Conservation (phyloP, 2,113 vertebrate genomes). For the Suricata suricatta region DNA sequence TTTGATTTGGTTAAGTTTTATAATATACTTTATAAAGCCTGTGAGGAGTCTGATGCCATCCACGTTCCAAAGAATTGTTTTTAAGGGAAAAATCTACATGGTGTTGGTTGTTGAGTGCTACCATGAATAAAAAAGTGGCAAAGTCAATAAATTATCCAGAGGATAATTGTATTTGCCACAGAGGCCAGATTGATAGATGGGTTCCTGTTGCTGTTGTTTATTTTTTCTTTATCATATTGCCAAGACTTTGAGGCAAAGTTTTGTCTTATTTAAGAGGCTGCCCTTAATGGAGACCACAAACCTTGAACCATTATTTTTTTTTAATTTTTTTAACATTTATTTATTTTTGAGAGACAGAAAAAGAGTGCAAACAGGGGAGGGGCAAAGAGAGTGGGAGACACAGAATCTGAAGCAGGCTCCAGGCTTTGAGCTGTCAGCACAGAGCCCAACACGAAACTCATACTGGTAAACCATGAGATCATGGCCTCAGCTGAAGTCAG, state of each 20-base stretch:
- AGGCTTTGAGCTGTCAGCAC: no score
- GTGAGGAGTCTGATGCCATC: neutral
- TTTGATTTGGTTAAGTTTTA: slow-evolving; percentile 69
- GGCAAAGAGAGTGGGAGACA: no score
- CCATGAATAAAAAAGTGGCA: neutral
- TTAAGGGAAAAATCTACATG: slow-evolving; percentile 50
- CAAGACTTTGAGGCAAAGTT: neutral
- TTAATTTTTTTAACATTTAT: no score
- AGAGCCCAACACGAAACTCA: no score
- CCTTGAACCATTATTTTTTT: neutral
- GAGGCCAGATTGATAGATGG: neutral
- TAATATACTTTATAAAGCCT: slow-evolving; percentile 46
- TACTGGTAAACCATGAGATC: no score
- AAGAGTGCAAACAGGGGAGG: no score
- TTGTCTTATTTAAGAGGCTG: neutral
- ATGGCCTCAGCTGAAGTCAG: no score
- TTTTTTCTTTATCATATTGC: neutral
- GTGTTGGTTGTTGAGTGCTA: neutral
- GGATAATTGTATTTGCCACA: neutral
- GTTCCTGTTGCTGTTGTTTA: neutral
- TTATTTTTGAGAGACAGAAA: no score
- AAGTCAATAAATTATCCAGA: neutral
- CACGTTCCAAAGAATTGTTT: slow-evolving; percentile 43
- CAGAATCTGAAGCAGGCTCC: no score
- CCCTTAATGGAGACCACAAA: neutral